Conservation (phyloP, 2,113 vertebrate species). For the Anolis carolinensis region DNA sequence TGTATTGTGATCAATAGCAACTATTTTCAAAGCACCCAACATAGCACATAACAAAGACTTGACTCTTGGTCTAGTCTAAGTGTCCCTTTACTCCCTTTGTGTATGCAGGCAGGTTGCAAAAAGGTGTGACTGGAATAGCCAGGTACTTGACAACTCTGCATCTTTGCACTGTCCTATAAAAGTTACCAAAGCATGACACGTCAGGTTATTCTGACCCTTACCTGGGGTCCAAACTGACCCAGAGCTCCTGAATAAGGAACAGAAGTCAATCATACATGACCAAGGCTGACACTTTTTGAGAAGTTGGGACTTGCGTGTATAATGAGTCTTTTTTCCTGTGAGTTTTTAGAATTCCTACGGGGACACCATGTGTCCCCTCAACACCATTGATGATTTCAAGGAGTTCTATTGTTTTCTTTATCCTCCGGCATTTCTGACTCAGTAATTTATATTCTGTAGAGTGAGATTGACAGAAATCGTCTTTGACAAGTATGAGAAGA, state of each 20-base stretch:
- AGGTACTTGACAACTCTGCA: background rate
- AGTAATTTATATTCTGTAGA: constrained; percentile 49
- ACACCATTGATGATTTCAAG: background rate
- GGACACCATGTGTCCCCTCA: background rate
- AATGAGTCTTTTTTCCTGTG: background rate
- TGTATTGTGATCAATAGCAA: background rate
- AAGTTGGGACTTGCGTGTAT: background rate
- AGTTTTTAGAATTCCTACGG: constrained; percentile 6
- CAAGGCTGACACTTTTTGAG: background rate
- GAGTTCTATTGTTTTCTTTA: constrained; percentile 52
- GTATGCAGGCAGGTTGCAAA: background rate
- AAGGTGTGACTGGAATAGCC: background rate
- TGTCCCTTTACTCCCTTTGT: background rate
- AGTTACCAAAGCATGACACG: background rate
- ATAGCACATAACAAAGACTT: background rate
- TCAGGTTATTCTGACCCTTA: background rate
- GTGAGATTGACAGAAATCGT: constrained; percentile 44
- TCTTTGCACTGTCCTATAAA: background rate
- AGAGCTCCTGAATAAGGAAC: constrained; percentile 11
- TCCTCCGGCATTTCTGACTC: constrained; percentile 41
- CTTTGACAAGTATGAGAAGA: constrained; percentile 47
- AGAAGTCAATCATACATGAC: background rate
- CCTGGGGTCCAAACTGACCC: background rate
- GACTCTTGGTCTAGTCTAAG: background rate
- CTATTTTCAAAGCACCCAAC: background rate